Conservation (phyloP, 2,888 invertebrate genomes). For the Urechis unicinctus region DNA sequence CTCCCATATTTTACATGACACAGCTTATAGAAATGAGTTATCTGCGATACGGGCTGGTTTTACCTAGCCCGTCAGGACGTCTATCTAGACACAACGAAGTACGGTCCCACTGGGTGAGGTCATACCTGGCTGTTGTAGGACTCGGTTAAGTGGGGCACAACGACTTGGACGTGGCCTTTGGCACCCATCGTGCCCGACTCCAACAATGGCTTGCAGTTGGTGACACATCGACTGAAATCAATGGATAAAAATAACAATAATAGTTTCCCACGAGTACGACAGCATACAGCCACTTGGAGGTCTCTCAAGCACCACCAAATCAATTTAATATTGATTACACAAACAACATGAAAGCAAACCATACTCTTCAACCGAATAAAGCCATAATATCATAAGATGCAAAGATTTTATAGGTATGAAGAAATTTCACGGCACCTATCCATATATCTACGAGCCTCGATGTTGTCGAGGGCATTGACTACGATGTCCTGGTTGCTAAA, state of each 20-base stretch:
- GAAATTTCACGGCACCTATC: constrained; percentile 45
- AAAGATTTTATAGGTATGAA: background rate
- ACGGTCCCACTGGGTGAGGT: background rate
- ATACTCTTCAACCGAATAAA: no score
- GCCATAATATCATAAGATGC: background rate
- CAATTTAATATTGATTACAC: no score
- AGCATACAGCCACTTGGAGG: no score
- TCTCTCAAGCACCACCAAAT: no score
- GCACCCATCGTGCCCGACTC: constrained; percentile 52
- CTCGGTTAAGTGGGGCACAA: constrained; percentile 51
- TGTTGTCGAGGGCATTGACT: constrained; percentile 50
- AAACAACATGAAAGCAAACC: no score
- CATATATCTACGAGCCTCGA: constrained; percentile 49
- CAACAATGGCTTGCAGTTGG: constrained; percentile 44
- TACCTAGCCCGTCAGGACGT: no score
- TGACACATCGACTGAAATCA: constrained; percentile 45
- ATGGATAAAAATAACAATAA: no score
- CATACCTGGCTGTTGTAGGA: constrained; percentile 47
- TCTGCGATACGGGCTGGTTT: no score
- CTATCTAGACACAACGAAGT: no score
- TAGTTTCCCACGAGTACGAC: no score
- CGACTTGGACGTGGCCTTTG: constrained; percentile 51
- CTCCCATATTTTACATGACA: background rate
- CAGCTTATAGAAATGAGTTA: no score
- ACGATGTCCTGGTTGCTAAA: constrained; percentile 38